Base-by-base conservation (phyloP, 23 tunicate genomes). In the Ciona savignyi region DNA sequence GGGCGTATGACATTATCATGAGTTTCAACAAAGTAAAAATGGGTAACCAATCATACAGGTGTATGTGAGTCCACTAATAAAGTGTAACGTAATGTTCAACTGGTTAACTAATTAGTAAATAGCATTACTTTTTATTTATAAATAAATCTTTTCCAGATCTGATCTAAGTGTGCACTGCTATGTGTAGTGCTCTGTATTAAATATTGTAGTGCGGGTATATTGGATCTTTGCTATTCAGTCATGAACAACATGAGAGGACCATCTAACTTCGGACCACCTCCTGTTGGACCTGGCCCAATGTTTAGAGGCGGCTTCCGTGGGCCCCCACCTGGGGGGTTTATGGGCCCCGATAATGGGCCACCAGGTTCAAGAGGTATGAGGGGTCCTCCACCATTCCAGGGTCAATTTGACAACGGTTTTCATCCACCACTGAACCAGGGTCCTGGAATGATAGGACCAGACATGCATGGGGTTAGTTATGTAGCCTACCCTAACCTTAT, bases 381-480 rank as follows among this genome's bases (percentile, higher is more conserved):
- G 3, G 77, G 93, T 42, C 56, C 56, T 20, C 93, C 93, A 27
- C 93, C 93, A 20, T 81, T 74, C 51, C 65, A 64, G 15, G 81
- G 85, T 0, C 93, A 83, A 25, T 81, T 77, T 62, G 81, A 83
- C 62, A 31, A 70, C 9, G 32, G 34, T 66, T 77, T 75, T 75
- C 51, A 77, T 1, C 88, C 88, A 32, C 80, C 75, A 23, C 34
- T 68, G 28, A 80, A 70, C 32, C 80, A 66, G 70, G 80, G 80
- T 1, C 85, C 78, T 29, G 31, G 72, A 48, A 79, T 78, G 74
- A 67, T 85, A 78, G 85, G 93, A 20, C 93, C 93, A 22, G 77
- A 72, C 6, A 20, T 68, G 21, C 48, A 78, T 69, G 75, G 75
- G 24, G 49, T 35, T 4, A 61, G 67, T 28, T 78, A 70, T 33